phyloP scores from a whole-genome alignment of 2,113 vertebrate genomes.

The Percopsis transmontana region DNA sequence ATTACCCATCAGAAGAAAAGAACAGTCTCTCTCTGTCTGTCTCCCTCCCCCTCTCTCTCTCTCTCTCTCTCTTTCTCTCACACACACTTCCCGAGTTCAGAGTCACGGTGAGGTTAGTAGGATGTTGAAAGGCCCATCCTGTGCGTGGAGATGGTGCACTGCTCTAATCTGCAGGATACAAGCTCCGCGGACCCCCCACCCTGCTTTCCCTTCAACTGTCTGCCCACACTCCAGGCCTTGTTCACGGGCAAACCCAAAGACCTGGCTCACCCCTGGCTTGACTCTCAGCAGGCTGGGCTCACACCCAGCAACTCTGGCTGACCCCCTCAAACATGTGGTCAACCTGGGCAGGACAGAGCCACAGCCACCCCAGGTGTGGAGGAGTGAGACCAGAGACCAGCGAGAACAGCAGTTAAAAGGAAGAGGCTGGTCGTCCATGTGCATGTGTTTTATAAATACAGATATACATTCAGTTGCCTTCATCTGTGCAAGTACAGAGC shows the following conservation, averaged over 20 bases:
- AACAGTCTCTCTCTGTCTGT: constrained; percentile 2
- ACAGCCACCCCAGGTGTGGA: constrained; percentile 26
- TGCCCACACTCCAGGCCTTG: constrained; percentile 69
- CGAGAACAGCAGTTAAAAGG: constrained; percentile 3
- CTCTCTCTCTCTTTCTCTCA: neutral
- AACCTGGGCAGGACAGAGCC: constrained; percentile 48
- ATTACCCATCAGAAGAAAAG: constrained; percentile 43
- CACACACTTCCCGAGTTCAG: constrained; percentile 52
- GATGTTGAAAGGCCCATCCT: constrained; percentile 67
- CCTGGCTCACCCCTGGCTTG: constrained; percentile 41
- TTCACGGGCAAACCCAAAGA: constrained; percentile 76
- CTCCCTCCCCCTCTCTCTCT: constrained; percentile 34
- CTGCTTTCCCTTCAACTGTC: constrained; percentile 39
- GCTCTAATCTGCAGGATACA: constrained; percentile 69
- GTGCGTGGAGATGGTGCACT: constrained; percentile 44
- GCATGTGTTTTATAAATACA: constrained; percentile 9
- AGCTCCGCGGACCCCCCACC: constrained; percentile 23
- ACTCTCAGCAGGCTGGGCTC: constrained; percentile 59
- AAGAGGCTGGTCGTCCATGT: neutral
- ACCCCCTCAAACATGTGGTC: constrained; percentile 67
- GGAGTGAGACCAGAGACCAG: constrained; percentile 11
- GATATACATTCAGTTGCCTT: constrained; percentile 26
- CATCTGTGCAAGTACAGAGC: constrained; percentile 13
- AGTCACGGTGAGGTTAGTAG: constrained; percentile 61
- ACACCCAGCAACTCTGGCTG: constrained; percentile 70